Evolutionary conservation across 1,140 invertebrate genomes (phyloP).

Genomic region (Pomacea maculata): DNA sequence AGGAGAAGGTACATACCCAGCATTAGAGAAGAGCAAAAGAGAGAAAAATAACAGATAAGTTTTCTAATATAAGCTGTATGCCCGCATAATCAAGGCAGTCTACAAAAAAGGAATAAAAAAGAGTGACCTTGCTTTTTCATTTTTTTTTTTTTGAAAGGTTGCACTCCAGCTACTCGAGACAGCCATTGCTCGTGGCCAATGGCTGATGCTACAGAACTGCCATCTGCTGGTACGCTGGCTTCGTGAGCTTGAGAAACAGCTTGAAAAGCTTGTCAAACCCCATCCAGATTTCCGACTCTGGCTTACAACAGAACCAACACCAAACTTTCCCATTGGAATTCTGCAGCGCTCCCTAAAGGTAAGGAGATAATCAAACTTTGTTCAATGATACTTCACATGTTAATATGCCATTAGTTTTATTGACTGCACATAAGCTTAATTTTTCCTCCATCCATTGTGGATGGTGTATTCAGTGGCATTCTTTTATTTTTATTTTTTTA

Average conservation of each 20-base stretch:
- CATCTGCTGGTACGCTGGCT: slow-evolving; percentile 85
- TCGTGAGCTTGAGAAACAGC: slow-evolving; percentile 80
- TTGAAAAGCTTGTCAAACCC: slow-evolving; percentile 80
- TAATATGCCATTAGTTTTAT: neutral
- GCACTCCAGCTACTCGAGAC: slow-evolving; percentile 78
- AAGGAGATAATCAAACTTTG: neutral
- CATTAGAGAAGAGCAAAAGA: neutral
- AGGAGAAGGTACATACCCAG: slow-evolving; percentile 74
- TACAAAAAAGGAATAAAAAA: neutral
- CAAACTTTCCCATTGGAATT: slow-evolving; percentile 87
- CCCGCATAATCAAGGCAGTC: neutral
- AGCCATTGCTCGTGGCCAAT: slow-evolving; percentile 80
- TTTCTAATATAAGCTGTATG: no score
- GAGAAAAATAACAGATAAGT: neutral
- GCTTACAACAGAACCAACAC: slow-evolving; percentile 88
- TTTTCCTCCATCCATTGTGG: neutral
- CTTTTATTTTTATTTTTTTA: slow-evolving; percentile 32
- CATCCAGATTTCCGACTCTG: slow-evolving; percentile 92
- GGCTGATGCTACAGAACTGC: slow-evolving; percentile 91
- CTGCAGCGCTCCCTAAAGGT: slow-evolving; percentile 86
- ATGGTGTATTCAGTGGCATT: slow-evolving; percentile 10
- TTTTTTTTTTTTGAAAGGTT: slow-evolving; percentile 64
- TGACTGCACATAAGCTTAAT: neutral
- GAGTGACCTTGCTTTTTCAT: neutral
- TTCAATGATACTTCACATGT: no score